Evolutionary conservation across 2,797 vertebrate genomes (phyloP), one percentile per base, ranked within the genome.

Genomic region (Lacerta bilineata): DNA sequence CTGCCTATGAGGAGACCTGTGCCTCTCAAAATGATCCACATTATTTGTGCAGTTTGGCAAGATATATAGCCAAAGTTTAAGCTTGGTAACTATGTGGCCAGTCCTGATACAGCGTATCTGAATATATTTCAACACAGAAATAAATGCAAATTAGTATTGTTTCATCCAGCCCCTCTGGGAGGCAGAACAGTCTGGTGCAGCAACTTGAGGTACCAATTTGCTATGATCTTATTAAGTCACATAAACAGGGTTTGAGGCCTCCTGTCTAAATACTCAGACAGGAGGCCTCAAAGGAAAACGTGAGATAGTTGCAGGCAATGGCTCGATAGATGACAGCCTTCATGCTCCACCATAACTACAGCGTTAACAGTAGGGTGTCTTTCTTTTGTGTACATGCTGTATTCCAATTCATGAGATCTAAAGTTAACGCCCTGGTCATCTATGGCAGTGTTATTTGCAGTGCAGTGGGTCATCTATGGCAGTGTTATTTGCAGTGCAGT

Each of bases 121-220:
- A 76, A 43, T 41, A 84, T 36, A 71, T 18, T 43, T 79, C 75
- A 59, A 29, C 71, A 36, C 68, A 66, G 68, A 89, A 80, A 80
- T 80, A 64, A 89, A 89, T 88, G 86, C 80, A 88, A 83, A 88
- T 88, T 23, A 83, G 72, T 18, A 75, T 80, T 85, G 39, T 55
- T 29, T 4, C 20, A 13, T 76, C 64, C 11, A 20, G 4, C 18
- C 50, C 50, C 36, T 46, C 25, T 50, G 69, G 83, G 83, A 85
- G 68, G 61, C 39, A 85, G 69, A 27, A 36, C 27, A 50, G 77
- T 13, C 77, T 41, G 69, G 15, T 71, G 75, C 68, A 78, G 33
- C 81, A 71, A 84, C 27, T 41, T 84, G 82, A 79, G 46, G 50
- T 74, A 75, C 77, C 83, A 89, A 89, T 46, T 91, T 84, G 76